Conservation (phyloP, 2,797 vertebrate genomes). For the Ctenosaura bakeri region DNA sequence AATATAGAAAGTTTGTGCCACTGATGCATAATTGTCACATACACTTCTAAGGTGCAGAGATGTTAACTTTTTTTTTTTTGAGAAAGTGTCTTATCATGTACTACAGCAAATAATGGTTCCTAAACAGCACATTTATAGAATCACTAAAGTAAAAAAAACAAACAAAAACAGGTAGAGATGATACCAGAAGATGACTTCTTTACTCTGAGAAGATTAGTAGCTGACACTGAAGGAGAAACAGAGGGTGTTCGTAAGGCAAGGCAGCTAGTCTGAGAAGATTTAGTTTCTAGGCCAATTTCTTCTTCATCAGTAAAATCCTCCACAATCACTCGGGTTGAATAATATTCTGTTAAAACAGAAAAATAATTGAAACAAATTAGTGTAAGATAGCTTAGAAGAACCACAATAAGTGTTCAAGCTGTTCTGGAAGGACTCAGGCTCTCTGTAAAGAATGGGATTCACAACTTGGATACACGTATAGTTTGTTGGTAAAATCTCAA, state of each 20-base stretch:
- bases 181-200: constrained; percentile 80
- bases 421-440: not conserved
- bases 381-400: not conserved
- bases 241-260: constrained; percentile 39
- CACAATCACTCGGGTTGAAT: constrained; percentile 27
- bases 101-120: constrained; percentile 9
- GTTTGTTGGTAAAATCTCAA: not conserved
- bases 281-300: constrained; percentile 58
- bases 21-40: constrained; percentile 17
- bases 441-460: not conserved
- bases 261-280: constrained; percentile 31
- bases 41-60: constrained; percentile 18
- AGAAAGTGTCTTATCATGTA: not conserved
- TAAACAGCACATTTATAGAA: not conserved
- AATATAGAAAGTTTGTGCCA: not conserved
- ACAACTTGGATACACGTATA: not conserved
- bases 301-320: constrained; percentile 64
- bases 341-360: constrained; percentile 49
- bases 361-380: constrained; percentile 9
- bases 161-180: not conserved
- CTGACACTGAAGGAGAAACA: constrained; percentile 55
- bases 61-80: constrained; percentile 8
- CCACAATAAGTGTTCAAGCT: not conserved
- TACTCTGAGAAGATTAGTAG: constrained; percentile 49
- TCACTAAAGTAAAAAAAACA: not conserved